phyloP scores from a whole-genome alignment of 2,797 vertebrate species.

The Halcyon smyrnensis region DNA sequence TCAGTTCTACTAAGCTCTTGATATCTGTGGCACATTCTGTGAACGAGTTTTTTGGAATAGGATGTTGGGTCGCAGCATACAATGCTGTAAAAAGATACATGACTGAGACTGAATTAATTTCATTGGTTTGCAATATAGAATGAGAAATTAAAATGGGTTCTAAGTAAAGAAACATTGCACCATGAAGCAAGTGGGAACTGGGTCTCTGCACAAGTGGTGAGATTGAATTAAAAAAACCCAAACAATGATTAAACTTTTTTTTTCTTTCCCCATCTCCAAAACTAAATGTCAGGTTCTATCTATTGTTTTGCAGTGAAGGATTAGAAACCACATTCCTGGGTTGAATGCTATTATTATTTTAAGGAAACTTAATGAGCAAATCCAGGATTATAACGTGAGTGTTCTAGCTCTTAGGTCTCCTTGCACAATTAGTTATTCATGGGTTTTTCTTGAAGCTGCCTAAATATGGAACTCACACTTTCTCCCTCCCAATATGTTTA shows the following conservation, averaged over 20 bases:
- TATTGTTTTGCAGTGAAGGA: background rate
- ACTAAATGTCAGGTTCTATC: background rate
- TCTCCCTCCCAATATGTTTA: background rate
- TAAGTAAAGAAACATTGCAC: background rate
- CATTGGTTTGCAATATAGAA: background rate
- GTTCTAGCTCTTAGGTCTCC: background rate
- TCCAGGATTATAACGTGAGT: background rate
- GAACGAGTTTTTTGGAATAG: background rate
- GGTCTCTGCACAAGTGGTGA: background rate
- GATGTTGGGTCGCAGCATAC: background rate
- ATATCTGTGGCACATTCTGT: background rate
- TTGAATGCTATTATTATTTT: background rate
- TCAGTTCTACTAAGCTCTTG: background rate
- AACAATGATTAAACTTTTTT: too few species aligned
- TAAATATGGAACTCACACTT: background rate
- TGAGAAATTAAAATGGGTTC: background rate
- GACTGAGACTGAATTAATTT: background rate
- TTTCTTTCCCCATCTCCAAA: background rate
- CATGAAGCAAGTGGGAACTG: background rate
- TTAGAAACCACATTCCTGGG: background rate
- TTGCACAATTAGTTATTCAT: background rate
- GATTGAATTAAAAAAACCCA: background rate
- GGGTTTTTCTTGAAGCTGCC: background rate
- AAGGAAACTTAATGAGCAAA: background rate
- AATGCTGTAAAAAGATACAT: background rate